These are phyloP conservation scores for Morone saxatilis DNA, from an alignment of 2,113 vertebrate genomes.

Conservation along the genomic window DNA sequence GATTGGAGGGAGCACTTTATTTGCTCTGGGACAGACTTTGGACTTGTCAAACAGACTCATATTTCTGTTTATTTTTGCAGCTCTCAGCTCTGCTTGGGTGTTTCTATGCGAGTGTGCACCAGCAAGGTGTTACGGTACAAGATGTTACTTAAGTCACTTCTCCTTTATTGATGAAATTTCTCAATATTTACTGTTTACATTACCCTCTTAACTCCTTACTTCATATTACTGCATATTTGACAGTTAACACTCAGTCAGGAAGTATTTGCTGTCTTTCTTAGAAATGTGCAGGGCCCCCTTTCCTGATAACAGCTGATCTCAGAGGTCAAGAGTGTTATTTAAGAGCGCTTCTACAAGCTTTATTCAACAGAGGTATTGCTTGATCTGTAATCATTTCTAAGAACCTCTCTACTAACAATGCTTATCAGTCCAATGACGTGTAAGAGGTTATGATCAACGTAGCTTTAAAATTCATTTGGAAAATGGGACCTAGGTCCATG, in stretches of 20 bases:
- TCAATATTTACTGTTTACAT: slow-evolving; percentile 2
- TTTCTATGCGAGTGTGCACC: slow-evolving; percentile 37
- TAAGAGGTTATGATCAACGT: background rate
- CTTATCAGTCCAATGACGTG: background rate
- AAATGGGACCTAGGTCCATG: background rate
- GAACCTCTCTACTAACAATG: background rate
- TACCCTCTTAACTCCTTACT: too few relatives aligned
- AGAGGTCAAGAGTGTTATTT: slow-evolving; percentile 25
- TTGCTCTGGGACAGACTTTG: slow-evolving; percentile 69
- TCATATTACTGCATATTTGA: background rate
- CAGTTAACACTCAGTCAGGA: background rate
- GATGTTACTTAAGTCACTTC: slow-evolving; percentile 12
- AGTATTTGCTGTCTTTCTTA: slow-evolving; percentile 2
- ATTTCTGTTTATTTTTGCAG: slow-evolving; percentile 73
- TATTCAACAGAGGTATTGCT: slow-evolving; percentile 4
- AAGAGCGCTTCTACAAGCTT: slow-evolving; percentile 18
- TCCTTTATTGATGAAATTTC: background rate
- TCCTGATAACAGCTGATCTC: slow-evolving; percentile 2
- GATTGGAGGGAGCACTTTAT: slow-evolving; percentile 74
- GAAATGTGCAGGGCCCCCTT: background rate
- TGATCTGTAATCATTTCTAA: background rate
- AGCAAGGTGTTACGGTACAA: slow-evolving; percentile 54
- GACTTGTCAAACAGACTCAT: slow-evolving; percentile 65
- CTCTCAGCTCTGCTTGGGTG: slow-evolving; percentile 32
- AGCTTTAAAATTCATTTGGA: background rate